Conservation (phyloP, 1,140 invertebrate species). For the Drosophila ficusphila region DNA sequence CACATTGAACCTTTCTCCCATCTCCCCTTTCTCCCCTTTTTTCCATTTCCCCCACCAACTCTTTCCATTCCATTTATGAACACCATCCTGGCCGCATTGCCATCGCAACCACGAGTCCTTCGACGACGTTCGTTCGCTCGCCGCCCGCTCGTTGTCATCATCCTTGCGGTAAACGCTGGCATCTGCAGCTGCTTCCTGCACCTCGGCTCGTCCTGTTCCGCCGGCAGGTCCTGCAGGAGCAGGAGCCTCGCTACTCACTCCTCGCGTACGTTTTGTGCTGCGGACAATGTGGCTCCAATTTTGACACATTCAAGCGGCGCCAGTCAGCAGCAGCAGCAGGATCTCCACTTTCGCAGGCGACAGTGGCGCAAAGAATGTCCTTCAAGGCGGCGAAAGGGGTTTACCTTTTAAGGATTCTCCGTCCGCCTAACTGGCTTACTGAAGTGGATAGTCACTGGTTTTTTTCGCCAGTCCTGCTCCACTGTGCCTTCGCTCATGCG, state of each 20-base stretch:
- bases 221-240: slow-evolving; percentile 13
- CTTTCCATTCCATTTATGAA: slow-evolving; percentile 1
- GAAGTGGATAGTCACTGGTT: not conserved
- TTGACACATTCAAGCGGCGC: slow-evolving; percentile 81
- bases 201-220: slow-evolving; percentile 27
- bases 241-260: too few relatives aligned
- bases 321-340: slow-evolving; percentile 45
- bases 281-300: slow-evolving; percentile 82
- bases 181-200: slow-evolving; percentile 62
- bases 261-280: slow-evolving; percentile 75
- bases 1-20: not conserved
- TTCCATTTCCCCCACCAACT: not conserved
- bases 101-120: slow-evolving; percentile 3
- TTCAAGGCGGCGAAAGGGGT: slow-evolving; percentile 4
- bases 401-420: not conserved
- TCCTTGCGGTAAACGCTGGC: slow-evolving; percentile 73
- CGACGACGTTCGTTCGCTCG: not conserved
- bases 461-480: not conserved
- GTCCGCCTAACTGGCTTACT: slow-evolving; percentile 8
- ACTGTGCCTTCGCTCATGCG: slow-evolving; percentile 14
- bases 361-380: slow-evolving; percentile 31
- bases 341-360: slow-evolving; percentile 28
- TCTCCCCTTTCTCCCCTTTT: not conserved
- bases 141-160: slow-evolving; percentile 31
- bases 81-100: not conserved